Evolutionary conservation across 2,888 invertebrate genomes (phyloP).

Genomic region (Temnothorax ravouxi): DNA sequence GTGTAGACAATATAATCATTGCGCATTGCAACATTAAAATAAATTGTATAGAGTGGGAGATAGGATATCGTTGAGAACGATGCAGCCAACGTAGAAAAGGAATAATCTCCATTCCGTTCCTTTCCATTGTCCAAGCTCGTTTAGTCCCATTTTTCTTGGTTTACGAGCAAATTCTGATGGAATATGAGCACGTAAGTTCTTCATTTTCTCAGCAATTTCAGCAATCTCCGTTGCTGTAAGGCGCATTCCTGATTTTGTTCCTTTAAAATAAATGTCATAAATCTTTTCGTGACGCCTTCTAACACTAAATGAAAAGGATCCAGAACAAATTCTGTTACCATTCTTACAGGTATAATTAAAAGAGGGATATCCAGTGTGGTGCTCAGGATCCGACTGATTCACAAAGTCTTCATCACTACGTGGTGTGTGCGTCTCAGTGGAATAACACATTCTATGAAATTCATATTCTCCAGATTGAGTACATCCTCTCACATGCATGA

Average conservation of each 20-base stretch:
- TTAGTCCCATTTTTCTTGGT: constrained; percentile 18
- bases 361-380: no score
- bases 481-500: no score
- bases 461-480: no score
- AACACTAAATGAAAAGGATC: constrained; percentile 1
- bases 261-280: constrained; percentile 3
- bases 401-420: no score
- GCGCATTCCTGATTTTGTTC: constrained; percentile 2
- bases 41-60: neutral
- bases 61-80: neutral
- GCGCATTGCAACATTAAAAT: constrained; percentile 9
- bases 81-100: constrained; percentile 1
- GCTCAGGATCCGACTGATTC: no score
- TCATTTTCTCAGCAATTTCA: constrained; percentile 1
- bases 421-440: no score
- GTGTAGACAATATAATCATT: neutral
- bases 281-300: neutral
- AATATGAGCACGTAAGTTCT: neutral
- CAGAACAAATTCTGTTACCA: neutral
- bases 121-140: neutral
- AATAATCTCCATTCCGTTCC: neutral
- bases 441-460: no score
- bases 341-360: neutral
- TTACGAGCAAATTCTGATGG: constrained; percentile 6
- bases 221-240: neutral